Evolutionary conservation across 2,797 vertebrate species (phyloP).

Genomic region (Myotis vivesi): DNA sequence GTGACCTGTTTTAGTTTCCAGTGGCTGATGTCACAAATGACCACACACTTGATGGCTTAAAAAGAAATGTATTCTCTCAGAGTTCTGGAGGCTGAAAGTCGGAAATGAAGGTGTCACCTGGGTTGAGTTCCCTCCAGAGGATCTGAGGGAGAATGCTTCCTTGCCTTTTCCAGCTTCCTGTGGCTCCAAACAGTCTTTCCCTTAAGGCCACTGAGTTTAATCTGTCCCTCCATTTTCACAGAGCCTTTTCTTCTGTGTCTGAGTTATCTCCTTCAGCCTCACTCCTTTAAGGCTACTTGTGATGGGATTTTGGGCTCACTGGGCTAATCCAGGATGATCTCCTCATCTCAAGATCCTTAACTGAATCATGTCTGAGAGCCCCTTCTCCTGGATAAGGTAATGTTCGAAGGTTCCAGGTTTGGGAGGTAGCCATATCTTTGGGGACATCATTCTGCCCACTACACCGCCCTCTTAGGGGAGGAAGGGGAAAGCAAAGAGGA

Average conservation of each 20-base stretch:
- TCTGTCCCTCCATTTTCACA: not conserved
- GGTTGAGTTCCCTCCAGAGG: not conserved
- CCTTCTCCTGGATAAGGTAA: not conserved
- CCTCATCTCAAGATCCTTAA: not conserved
- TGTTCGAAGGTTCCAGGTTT: not conserved
- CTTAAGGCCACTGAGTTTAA: accelerated
- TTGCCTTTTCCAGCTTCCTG: not conserved
- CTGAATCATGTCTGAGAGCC: not conserved
- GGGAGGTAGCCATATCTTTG: not conserved
- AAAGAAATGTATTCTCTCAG: not conserved
- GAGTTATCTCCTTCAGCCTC: not conserved
- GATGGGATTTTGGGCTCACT: not conserved
- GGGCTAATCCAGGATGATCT: not conserved
- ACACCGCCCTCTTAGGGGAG: not conserved
- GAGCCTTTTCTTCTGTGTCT: not conserved
- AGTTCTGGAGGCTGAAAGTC: not conserved
- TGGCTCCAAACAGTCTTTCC: not conserved
- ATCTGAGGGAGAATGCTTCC: not conserved
- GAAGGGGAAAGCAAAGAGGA: not conserved
- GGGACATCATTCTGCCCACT: not conserved
- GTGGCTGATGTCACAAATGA: not conserved
- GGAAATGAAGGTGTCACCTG: not conserved
- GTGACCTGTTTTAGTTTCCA: not conserved
- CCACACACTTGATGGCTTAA: not conserved
- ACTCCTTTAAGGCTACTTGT: not conserved